phyloP scores from a whole-genome alignment of 2,888 invertebrate species.

The Xestia xanthographa region DNA sequence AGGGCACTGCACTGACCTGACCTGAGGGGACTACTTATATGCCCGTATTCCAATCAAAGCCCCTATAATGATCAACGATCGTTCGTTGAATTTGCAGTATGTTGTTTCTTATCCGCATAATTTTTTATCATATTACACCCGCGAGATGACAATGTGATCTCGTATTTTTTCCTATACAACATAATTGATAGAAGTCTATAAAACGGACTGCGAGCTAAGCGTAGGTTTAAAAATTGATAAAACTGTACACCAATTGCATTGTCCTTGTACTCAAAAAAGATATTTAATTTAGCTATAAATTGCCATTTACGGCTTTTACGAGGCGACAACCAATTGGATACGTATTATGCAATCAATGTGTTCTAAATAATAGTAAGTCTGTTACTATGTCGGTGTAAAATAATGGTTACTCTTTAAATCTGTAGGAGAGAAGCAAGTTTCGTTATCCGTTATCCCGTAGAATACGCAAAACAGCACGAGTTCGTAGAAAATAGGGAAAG shows the following conservation, averaged over 20 bases:
- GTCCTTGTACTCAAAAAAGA: constrained; percentile 16
- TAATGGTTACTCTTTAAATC: background rate
- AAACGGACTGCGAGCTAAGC: background rate
- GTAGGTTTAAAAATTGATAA: background rate
- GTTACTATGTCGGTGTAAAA: background rate
- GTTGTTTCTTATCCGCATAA: background rate
- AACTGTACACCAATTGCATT: background rate
- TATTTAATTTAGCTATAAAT: constrained; percentile 28
- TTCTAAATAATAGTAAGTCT: background rate
- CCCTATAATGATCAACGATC: background rate
- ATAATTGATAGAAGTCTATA: background rate
- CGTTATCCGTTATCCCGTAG: background rate
- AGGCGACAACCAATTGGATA: constrained; percentile 26
- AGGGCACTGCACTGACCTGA: background rate
- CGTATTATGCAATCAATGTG: constrained; percentile 5
- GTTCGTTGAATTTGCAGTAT: background rate
- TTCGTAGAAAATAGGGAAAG: background rate
- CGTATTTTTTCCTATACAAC: background rate
- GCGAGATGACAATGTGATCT: background rate
- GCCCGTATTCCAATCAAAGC: background rate
- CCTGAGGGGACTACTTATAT: background rate
- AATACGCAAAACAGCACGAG: background rate
- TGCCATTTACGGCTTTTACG: constrained; percentile 17
- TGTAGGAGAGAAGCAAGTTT: background rate
- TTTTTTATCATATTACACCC: background rate